Conservation (phyloP, 2,113 vertebrate species). For the Neolamprologus fasciatus region DNA sequence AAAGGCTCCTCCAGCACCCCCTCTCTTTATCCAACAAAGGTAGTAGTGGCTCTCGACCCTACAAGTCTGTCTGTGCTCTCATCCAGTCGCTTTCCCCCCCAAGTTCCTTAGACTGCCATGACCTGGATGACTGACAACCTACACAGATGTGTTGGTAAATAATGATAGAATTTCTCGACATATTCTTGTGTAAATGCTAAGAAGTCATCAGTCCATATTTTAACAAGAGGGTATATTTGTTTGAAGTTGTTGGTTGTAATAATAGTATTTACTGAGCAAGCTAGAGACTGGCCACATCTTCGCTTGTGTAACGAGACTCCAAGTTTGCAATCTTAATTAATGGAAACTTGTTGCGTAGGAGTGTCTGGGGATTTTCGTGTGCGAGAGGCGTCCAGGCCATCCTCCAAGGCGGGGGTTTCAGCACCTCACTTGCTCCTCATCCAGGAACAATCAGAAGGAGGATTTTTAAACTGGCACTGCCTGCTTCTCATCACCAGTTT, state of each 20-base stretch:
- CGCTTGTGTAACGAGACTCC: rapidly evolving
- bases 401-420: neutral
- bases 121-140: neutral
- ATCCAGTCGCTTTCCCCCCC: rapidly evolving
- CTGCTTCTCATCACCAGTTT: neutral
- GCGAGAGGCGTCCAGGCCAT: neutral
- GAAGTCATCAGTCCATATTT: neutral
- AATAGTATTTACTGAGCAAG: neutral
- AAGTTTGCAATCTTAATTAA: rapidly evolving
- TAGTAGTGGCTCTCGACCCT: rapidly evolving
- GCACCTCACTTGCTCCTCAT: neutral
- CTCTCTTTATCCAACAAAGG: rapidly evolving
- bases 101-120: neutral
- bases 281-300: neutral
- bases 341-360: neutral
- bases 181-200: neutral
- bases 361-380: neutral
- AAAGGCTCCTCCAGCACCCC: neutral
- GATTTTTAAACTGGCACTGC: rapidly evolving
- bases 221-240: neutral
- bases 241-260: neutral
- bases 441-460: neutral
- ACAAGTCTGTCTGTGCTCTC: rapidly evolving
- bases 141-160: neutral
- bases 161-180: rapidly evolving